Conservation (phyloP, 2,113 vertebrate genomes). For the Catagonus wagneri region DNA sequence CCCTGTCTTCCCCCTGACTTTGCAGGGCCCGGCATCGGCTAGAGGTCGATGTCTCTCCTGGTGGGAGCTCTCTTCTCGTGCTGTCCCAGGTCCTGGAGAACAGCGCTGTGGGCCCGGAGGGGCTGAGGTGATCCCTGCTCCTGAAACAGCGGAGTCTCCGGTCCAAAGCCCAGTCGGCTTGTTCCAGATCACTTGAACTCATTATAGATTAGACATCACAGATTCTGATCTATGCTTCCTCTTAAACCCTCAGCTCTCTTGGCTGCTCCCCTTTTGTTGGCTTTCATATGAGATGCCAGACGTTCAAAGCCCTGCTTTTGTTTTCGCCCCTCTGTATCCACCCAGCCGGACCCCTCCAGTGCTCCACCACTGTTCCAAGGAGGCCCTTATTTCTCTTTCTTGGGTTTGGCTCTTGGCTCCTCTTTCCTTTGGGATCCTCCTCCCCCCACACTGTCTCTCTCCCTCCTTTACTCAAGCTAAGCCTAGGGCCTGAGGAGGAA, state of each 20-base stretch:
- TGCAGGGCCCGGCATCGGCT: background rate
- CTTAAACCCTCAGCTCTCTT: background rate
- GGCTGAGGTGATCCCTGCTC: background rate
- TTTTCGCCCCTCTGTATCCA: background rate
- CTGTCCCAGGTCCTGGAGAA: background rate
- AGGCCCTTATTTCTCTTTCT: background rate
- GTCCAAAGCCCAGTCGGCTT: background rate
- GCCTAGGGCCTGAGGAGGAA: background rate
- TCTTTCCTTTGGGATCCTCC: background rate
- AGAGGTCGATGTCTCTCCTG: background rate
- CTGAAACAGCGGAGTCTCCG: background rate
- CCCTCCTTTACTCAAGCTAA: background rate
- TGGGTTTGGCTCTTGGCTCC: background rate
- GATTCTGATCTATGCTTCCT: background rate
- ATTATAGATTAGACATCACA: background rate
- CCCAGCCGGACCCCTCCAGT: background rate
- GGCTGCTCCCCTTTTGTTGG: background rate
- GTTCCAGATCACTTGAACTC: background rate
- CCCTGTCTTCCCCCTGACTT: background rate
- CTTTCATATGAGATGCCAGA: background rate
- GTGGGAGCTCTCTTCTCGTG: background rate
- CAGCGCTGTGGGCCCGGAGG: background rate
- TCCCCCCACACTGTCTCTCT: too few species aligned
- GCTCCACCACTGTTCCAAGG: background rate
- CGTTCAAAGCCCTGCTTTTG: background rate